Evolutionary conservation across 2,113 vertebrate genomes (phyloP).

Genomic region (Leucopsar rothschildi): DNA sequence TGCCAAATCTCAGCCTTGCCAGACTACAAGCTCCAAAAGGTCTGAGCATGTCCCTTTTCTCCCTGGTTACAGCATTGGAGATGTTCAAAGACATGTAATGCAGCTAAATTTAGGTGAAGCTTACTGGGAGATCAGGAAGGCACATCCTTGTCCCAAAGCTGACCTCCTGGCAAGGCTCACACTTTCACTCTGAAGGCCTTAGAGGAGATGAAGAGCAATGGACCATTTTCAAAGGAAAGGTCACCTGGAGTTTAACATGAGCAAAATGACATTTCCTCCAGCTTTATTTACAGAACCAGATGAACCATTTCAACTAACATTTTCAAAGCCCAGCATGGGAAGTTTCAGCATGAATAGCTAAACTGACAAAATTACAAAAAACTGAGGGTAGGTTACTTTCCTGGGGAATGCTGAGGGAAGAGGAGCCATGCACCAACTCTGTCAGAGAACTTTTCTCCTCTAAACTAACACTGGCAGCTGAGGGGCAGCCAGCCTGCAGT

Average conservation of each 20-base stretch:
- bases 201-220: neutral
- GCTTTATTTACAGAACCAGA: constrained; percentile 48
- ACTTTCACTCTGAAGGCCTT: neutral
- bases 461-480: neutral
- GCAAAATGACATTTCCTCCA: constrained; percentile 27
- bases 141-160: neutral
- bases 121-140: neutral
- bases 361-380: neutral
- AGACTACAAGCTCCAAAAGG: neutral
- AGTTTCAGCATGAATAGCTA: neutral
- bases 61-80: neutral
- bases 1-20: neutral
- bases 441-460: neutral
- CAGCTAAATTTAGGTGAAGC: neutral
- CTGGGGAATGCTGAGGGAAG: neutral
- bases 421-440: neutral
- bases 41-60: neutral
- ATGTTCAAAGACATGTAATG: neutral
- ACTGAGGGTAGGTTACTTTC: neutral
- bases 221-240: constrained; percentile 38
- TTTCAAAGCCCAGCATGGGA: constrained; percentile 30
- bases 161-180: constrained; percentile 20
- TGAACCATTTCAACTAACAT: constrained; percentile 41
- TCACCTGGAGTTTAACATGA: constrained; percentile 43
- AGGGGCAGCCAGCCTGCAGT: neutral